A percentile compares a stretch with the other conserved stretches of the same genome.
Conservation (phyloP, 2,888 invertebrate genomes). For the Hipparchia semele region DNA sequence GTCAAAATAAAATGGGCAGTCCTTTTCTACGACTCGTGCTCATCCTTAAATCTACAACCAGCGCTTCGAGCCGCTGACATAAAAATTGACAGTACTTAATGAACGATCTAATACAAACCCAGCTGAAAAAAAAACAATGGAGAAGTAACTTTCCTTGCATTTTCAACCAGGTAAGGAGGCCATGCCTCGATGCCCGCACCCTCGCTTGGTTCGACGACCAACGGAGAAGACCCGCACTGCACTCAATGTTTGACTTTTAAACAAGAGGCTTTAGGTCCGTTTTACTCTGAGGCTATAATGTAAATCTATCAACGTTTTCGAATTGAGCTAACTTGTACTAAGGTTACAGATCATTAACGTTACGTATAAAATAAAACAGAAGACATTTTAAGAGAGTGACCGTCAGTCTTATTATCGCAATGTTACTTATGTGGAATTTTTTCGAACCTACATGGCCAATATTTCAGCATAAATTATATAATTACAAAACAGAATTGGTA, state of each 20-base stretch:
- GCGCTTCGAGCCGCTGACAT: background rate
- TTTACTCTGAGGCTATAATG: background rate
- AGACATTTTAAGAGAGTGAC: slow-evolving; percentile 46
- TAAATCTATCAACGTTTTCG: background rate
- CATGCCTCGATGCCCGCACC: too few relatives aligned
- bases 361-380: slow-evolving; percentile 35
- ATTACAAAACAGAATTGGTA: slow-evolving; percentile 49
- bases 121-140: too few relatives aligned
- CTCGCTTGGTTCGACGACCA: too few relatives aligned
- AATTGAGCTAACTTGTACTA: background rate
- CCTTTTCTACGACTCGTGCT: background rate
- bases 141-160: too few relatives aligned
- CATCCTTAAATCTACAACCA: background rate
- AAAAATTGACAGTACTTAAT: background rate
- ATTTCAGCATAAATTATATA: slow-evolving; percentile 81
- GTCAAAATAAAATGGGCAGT: background rate
- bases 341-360: background rate
- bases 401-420: slow-evolving; percentile 41
- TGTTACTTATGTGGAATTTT: slow-evolving; percentile 37
- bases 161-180: too few relatives aligned
- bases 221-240: too few relatives aligned
- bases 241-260: background rate
- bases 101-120: too few relatives aligned
- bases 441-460: slow-evolving; percentile 47
- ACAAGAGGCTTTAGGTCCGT: background rate